Evolutionary conservation across 2,113 vertebrate genomes (phyloP).

Genomic region (Ursus arctos): DNA sequence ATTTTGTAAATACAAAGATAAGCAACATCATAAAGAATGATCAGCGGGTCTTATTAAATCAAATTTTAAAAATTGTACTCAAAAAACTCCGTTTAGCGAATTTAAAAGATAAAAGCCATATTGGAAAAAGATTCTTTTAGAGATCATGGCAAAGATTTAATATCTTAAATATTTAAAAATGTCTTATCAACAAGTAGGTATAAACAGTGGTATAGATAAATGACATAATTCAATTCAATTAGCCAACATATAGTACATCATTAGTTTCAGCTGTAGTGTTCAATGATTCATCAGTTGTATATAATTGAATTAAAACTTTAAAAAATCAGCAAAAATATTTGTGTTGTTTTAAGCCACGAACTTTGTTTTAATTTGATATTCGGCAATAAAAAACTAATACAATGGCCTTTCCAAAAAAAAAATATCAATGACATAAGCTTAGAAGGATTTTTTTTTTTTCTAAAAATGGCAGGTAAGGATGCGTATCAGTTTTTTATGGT

Average conservation of each 20-base stretch:
- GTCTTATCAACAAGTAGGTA: not conserved
- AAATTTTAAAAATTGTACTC: not conserved
- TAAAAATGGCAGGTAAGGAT: not conserved
- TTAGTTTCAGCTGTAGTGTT: no score
- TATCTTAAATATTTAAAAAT: not conserved
- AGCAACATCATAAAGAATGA: not conserved
- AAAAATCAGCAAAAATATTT: no score
- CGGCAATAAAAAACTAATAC: no score
- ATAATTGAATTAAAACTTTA: no score
- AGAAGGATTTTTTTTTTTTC: not conserved
- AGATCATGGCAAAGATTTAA: not conserved
- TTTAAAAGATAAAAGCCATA: not conserved
- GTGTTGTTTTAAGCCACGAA: no score
- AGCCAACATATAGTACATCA: no score
- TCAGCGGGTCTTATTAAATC: not conserved
- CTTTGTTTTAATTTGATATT: no score
- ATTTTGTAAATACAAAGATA: not conserved
- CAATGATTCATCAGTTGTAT: no score
- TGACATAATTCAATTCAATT: not conserved
- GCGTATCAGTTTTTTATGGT: not conserved
- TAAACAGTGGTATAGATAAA: not conserved
- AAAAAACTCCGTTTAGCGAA: not conserved
- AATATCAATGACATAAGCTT: not conserved
- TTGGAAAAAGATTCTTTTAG: not conserved
- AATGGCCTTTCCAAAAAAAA: no score